These are phyloP conservation scores for Ceriagrion tenellum DNA, from an alignment of 2,888 invertebrate genomes.

Conservation along the genomic window DNA sequence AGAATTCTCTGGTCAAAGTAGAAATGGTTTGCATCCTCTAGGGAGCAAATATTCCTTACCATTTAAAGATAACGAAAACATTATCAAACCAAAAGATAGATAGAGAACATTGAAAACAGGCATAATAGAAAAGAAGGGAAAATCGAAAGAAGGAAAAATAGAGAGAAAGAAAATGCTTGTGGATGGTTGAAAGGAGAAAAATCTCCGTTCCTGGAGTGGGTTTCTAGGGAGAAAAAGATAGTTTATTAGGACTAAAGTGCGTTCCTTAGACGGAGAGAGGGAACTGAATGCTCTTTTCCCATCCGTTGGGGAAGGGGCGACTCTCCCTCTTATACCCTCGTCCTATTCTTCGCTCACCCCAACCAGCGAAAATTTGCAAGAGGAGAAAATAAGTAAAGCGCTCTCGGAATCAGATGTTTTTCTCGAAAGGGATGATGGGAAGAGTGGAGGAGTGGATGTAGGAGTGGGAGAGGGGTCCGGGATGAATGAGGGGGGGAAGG, in stretches of 20 bases:
- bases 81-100: too few species aligned
- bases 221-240: not conserved
- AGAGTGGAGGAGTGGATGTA: not conserved
- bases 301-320: not conserved
- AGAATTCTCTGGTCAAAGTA: too few species aligned
- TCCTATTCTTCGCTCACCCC: not conserved
- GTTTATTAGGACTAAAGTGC: not conserved
- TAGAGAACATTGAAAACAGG: too few species aligned
- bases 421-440: not conserved
- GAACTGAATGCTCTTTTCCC: not conserved
- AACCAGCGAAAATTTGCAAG: slow-evolving; percentile 8
- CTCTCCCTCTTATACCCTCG: not conserved
- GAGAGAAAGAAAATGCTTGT: too few species aligned
- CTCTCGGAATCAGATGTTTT: not conserved
- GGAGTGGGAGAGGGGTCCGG: not conserved
- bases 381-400: not conserved
- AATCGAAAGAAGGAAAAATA: too few species aligned
- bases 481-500: not conserved
- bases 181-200: too few species aligned
- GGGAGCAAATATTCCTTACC: too few species aligned
- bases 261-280: not conserved
- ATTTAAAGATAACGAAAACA: too few species aligned
- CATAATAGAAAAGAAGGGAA: too few species aligned
- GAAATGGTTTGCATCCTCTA: too few species aligned
- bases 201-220: too few species aligned